These are phyloP conservation scores for Ophioninae sp. DNA, from an alignment of 2,888 invertebrate genomes.

Conservation along the genomic window DNA sequence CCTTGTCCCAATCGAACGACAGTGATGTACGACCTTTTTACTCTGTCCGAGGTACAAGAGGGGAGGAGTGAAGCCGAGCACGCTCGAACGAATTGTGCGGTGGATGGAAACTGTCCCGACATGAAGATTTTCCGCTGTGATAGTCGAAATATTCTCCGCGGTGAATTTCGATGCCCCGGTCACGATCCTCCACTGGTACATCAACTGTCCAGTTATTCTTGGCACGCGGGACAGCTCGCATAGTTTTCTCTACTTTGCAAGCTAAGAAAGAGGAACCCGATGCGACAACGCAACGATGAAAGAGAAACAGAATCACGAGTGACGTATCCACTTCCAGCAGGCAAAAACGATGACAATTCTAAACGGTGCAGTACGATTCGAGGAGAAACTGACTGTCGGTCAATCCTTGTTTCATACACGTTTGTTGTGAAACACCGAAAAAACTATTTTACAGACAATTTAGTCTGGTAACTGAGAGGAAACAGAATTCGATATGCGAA, in stretches of 20 bases:
- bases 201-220: slow-evolving; percentile 63
- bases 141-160: slow-evolving; percentile 35
- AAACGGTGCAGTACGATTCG: neutral
- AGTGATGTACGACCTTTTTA: slow-evolving; percentile 57
- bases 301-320: slow-evolving; percentile 6
- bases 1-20: slow-evolving; percentile 53
- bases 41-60: slow-evolving; percentile 25
- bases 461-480: neutral
- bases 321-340: slow-evolving; percentile 2
- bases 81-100: slow-evolving; percentile 25
- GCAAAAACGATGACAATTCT: neutral
- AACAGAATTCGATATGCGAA: neutral
- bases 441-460: neutral
- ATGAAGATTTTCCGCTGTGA: slow-evolving; percentile 39
- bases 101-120: slow-evolving; percentile 29
- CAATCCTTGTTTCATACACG: neutral
- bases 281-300: slow-evolving; percentile 1
- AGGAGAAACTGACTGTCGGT: neutral
- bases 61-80: slow-evolving; percentile 10
- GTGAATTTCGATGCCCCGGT: slow-evolving; percentile 63
- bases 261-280: neutral
- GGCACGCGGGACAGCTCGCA: slow-evolving; percentile 60
- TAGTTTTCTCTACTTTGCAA: slow-evolving; percentile 51
- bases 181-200: slow-evolving; percentile 56
- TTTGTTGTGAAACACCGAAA: neutral